Conservation (phyloP, 2,797 vertebrate species). For the Periparus ater region DNA sequence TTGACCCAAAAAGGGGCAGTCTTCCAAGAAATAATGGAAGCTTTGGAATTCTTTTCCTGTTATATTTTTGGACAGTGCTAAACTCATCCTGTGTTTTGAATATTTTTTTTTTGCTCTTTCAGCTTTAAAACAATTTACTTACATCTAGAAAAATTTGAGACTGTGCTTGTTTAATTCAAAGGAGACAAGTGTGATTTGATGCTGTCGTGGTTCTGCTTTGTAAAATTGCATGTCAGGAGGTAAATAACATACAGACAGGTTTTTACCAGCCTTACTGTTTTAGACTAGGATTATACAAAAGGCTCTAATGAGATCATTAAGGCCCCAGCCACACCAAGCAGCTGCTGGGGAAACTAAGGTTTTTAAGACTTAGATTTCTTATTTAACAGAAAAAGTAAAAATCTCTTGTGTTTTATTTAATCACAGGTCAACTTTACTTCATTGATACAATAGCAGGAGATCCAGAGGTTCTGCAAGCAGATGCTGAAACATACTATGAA, state of each 20-base stretch:
- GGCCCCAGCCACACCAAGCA: background rate
- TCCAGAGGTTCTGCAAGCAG: constrained; percentile 28
- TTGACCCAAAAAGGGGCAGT: background rate
- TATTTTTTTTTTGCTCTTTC: background rate
- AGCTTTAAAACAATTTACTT: background rate
- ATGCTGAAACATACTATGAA: constrained; percentile 42
- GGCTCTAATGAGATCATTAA: background rate
- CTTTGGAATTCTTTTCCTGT: constrained; percentile 4
- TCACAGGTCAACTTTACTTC: constrained; percentile 31
- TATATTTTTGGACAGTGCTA: constrained; percentile 7
- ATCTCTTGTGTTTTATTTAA: background rate
- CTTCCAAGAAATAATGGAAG: constrained; percentile 8
- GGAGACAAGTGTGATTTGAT: background rate
- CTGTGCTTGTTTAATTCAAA: background rate
- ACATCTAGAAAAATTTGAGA: background rate
- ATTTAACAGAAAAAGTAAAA: background rate
- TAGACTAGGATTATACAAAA: background rate
- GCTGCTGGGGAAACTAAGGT: background rate
- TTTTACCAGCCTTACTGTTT: background rate
- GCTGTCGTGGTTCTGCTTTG: background rate
- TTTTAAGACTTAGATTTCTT: background rate
- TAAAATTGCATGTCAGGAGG: background rate
- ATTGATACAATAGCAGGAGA: constrained; percentile 66
- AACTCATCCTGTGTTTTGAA: background rate
- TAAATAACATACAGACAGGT: background rate